Evolutionary conservation across 2,888 invertebrate genomes (phyloP), one percentile per base, ranked within the genome.

Genomic region (Ennomos erosarius): DNA sequence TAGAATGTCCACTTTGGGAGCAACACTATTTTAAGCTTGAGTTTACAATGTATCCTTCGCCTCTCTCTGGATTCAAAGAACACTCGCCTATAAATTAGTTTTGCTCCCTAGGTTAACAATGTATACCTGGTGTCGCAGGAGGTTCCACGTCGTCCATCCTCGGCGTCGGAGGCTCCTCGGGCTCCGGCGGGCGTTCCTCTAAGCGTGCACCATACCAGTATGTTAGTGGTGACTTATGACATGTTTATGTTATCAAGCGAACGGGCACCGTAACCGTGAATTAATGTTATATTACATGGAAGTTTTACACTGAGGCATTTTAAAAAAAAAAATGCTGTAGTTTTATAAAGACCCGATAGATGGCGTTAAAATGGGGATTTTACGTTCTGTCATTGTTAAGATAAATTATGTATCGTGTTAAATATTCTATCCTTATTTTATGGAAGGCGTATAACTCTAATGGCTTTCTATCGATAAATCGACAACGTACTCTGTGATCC

Each of bases 51-150:
- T 34, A 33, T 16, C 16, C 3, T 16, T 16, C 16, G 16, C 16
- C 3, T 3, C 16, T 16, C 16, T 2, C 16, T 16, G 16, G 16
- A 16, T 16, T 16, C 16, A 2, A 16, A 16, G 16, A 16, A 16
- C 16, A 2, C 16, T 16, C 16, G 16, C 16, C 16, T 1, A 2
- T 16, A 16, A 16, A 16, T 2, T 16, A 16, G 16, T 16, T 16
- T 16, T 16, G 16, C 16, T 16, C 16, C 16, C 16, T 16, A 16
- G 16, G 3, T 16, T 2, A 16, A 16, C 3, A 6, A 26, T 36
- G 8, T 52, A 61, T 85, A 89, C 92, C 92, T 79, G 92, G 91
- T n/a, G 92, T 90, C 16, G 76, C 72, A 1, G 89, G 89, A 1
- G 81, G 75, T 8, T 85, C 87, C 47, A 84, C 82, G 73, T 84